These are phyloP conservation scores for Psittacula cyanocephala DNA, from an alignment of 2,113 vertebrate species.

Conservation along the genomic window DNA sequence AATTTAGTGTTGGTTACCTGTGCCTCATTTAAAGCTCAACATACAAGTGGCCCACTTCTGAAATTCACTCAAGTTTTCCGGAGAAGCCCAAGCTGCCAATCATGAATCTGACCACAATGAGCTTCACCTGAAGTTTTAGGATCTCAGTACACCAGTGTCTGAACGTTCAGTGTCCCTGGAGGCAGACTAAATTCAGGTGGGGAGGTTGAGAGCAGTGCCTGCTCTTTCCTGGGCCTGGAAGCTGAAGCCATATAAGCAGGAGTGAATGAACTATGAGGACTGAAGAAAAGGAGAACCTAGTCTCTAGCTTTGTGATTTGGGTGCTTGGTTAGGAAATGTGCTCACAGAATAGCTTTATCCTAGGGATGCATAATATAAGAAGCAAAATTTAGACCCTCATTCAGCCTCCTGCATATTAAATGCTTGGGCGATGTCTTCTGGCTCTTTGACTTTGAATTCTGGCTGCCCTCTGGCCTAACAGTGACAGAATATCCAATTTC, in stretches of 20 bases:
- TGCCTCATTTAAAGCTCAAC: neutral
- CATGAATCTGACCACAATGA: neutral
- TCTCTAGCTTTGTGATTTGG: neutral
- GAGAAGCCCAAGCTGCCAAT: neutral
- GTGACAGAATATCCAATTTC: neutral
- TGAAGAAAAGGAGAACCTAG: neutral
- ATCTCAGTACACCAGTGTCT: neutral
- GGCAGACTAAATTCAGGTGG: neutral
- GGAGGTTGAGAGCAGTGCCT: neutral
- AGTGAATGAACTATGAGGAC: neutral
- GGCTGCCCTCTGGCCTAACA: neutral
- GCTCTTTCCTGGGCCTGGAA: neutral
- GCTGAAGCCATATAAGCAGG: neutral
- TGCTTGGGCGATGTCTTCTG: neutral
- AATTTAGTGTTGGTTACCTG: neutral
- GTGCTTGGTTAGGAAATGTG: neutral
- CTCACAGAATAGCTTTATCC: neutral
- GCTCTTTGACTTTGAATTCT: neutral
- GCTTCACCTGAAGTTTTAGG: neutral
- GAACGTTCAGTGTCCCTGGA: neutral
- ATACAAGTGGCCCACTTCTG: neutral
- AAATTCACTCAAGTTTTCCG: neutral
- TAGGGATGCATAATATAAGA: fast-evolving
- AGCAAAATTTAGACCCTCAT: neutral
- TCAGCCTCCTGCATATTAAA: neutral